These are phyloP conservation scores for Neoaliturus tenellus DNA, from an alignment of 2,888 invertebrate genomes.

Conservation along the genomic window DNA sequence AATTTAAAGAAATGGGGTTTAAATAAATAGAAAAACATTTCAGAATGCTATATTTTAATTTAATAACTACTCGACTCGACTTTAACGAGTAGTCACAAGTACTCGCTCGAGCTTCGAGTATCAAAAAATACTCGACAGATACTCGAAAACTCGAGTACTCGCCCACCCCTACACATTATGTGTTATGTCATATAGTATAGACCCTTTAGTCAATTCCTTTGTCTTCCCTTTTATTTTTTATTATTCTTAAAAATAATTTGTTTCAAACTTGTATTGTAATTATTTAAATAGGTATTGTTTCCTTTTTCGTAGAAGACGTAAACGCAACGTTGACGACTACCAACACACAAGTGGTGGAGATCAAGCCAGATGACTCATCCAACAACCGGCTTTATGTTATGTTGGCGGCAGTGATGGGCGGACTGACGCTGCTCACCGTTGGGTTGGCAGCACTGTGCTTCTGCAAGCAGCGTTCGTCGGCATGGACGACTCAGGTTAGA, in stretches of 20 bases:
- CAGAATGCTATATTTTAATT: too few species aligned
- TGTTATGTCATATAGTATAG: too few species aligned
- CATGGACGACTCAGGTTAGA: slow-evolving; percentile 60
- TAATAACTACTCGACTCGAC: too few species aligned
- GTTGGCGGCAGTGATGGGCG: slow-evolving; percentile 76
- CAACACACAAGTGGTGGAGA: slow-evolving; percentile 60
- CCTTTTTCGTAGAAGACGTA: slow-evolving; percentile 67
- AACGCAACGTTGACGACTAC: slow-evolving; percentile 65
- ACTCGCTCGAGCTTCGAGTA: too few species aligned
- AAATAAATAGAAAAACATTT: too few species aligned
- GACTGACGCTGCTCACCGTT: slow-evolving; percentile 72
- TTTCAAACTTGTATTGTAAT: neutral
- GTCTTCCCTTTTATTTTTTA: too few species aligned
- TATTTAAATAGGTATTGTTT: neutral
- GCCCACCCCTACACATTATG: too few species aligned
- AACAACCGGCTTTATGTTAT: slow-evolving; percentile 74
- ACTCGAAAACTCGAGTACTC: too few species aligned
- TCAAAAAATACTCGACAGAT: too few species aligned
- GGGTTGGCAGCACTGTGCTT: slow-evolving; percentile 65
- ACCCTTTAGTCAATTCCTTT: too few species aligned
- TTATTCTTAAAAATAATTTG: neutral
- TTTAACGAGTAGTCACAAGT: too few species aligned
- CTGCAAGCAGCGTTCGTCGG: slow-evolving; percentile 64
- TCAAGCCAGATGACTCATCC: slow-evolving; percentile 52
- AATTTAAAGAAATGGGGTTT: too few species aligned